Evolutionary conservation across 2,797 vertebrate species (phyloP).

Genomic region (Esox lucius): DNA sequence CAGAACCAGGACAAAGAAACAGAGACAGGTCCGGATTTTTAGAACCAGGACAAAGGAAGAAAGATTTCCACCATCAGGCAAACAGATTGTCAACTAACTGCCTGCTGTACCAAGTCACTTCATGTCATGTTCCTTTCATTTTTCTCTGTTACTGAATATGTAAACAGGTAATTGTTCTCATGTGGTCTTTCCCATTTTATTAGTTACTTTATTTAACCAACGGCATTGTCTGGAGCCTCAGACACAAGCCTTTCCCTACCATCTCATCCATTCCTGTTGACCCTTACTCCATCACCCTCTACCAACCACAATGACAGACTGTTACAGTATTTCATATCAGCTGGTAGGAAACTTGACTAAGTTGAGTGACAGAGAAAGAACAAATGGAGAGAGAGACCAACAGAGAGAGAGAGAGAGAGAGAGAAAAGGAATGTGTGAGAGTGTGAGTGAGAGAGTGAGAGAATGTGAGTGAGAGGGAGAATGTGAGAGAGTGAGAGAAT

Average conservation of each 20-base stretch:
- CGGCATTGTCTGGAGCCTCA: too few species aligned
- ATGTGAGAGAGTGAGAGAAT: background rate
- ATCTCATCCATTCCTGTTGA: slow-evolving; percentile 15
- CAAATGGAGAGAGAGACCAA: background rate
- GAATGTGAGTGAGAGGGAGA: slow-evolving; percentile 7
- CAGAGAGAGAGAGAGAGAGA: too few species aligned
- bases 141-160: too few species aligned
- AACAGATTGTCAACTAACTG: too few species aligned
- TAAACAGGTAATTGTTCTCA: too few species aligned
- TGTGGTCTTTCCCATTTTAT: slow-evolving; percentile 22
- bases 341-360: slow-evolving; percentile 63
- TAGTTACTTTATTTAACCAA: background rate
- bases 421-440: background rate
- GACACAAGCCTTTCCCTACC: too few species aligned
- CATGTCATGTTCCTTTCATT: too few species aligned
- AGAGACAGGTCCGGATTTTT: too few species aligned
- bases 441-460: background rate
- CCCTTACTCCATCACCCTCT: slow-evolving; percentile 35
- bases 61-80: too few species aligned
- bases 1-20: too few species aligned
- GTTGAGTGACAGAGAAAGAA: slow-evolving; percentile 12
- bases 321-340: slow-evolving; percentile 61
- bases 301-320: slow-evolving; percentile 61
- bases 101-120: too few species aligned
- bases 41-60: too few species aligned